Evolutionary conservation across 2,888 invertebrate genomes (phyloP), one percentile per base, ranked within the genome.

Genomic region (Bimastos eiseni): DNA sequence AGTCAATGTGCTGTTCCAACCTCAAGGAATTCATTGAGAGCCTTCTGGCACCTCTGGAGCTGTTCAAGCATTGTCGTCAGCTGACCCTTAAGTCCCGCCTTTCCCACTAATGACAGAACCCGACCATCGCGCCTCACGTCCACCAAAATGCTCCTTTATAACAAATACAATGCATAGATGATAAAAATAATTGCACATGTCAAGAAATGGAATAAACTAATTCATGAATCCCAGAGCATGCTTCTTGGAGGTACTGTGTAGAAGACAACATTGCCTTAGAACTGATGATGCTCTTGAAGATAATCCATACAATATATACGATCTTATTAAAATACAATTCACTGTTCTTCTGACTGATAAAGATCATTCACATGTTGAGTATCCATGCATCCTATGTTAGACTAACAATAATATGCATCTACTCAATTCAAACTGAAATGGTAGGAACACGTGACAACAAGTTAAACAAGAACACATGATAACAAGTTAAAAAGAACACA

Each of bases 11-110:
- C 49, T 49, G 49, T 24, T 55, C 37, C 88, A 33, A 93, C 98
- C 96, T 98, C 98, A 91, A 99, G 96, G 95, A 98, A 99, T 93
- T 98, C 97, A 94, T 98, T 98, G 90, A 99, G 96, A 91, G 98
- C 98, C 93, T 97, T 97, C 95, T 99, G 99, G 94, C 99, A 99
- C 91, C 98, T 96, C 86, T 97, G 96, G 89, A 99, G 96, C 95
- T 98, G 98, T 92, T 98, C 98, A 90, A 97, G 96, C 93, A 98
- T 96, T 44, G 97, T 97, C 92, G 97, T 97, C 24, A 99, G 96
- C n/a, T 97, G 96, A 93, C 95, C 96, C 93, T 96, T 96, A 93
- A 98, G 95, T 94, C 97, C 96, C 93, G 96, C 96, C 91, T 97
- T 96, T 94, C 96, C 96, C 90, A 96, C 96, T 90, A 96, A 93